A percentile compares a stretch with the other conserved stretches of the same genome.
phyloP scores from a whole-genome alignment of 1,140 invertebrate genomes.

The Dufourea novaeangliae region DNA sequence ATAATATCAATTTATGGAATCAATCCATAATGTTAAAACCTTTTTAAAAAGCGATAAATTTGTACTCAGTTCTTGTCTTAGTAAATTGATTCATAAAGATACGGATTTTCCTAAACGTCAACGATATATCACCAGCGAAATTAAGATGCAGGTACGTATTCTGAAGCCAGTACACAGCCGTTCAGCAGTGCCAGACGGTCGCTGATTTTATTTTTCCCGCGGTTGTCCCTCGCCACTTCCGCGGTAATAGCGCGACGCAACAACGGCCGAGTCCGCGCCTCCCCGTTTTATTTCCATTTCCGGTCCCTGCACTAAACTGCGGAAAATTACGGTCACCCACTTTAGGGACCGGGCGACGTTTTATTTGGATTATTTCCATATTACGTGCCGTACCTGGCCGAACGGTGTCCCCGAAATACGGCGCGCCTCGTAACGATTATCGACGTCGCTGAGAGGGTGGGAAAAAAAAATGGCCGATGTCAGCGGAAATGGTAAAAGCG shows the following conservation, averaged over 20 bases:
- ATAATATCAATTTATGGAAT: no score
- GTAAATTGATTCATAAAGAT: no score
- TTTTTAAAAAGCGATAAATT: no score
- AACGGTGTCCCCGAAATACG: neutral
- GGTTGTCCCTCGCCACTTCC: neutral
- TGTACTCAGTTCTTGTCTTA: no score
- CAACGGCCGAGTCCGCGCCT: neutral
- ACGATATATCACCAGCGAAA: no score
- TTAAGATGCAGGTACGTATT: no score
- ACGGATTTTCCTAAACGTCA: no score
- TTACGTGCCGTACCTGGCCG: slow-evolving; percentile 30
- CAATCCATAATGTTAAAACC: no score
- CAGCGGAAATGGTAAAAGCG: slow-evolving; percentile 18
- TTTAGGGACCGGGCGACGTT: slow-evolving; percentile 20
- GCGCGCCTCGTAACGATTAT: slow-evolving; percentile 14
- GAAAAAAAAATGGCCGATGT: neutral
- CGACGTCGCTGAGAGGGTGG: neutral
- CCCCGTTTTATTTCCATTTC: slow-evolving; percentile 56
- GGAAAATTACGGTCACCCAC: slow-evolving; percentile 55
- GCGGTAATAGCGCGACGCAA: slow-evolving; percentile 1
- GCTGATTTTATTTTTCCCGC: slow-evolving; percentile 2
- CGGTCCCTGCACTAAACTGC: slow-evolving; percentile 40
- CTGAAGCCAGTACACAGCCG: no score
- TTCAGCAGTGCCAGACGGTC: no score
- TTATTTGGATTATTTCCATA: slow-evolving; percentile 59